Base-by-base conservation (phyloP, 2,113 vertebrate species). In the Stictonetta naevosa region DNA sequence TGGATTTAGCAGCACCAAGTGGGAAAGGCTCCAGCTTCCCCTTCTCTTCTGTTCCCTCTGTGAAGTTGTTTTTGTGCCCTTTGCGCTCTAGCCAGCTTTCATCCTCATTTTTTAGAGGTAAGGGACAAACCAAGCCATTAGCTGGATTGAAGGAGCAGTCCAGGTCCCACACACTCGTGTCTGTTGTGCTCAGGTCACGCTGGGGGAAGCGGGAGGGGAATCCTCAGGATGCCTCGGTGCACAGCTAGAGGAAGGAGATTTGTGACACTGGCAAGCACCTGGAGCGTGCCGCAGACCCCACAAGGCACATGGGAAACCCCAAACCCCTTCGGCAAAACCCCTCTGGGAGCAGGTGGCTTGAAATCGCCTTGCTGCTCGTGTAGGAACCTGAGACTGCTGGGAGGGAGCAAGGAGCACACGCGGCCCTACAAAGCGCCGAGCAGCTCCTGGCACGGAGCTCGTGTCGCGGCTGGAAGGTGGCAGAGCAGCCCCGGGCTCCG, bases 361-460 rank as follows among this genome's bases (percentile, higher is more conserved):
- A 80, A 72, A 89, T 38, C 5, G n/a, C 36, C 52, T 83, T 11
- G 1, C 40, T 42, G 34, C 38, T 48, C 14, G 0, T 1, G 13
- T 4, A 17, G 25, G n/a, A 62, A 6, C 42, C 2, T 4, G 42
- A 10, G 15, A 6, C 22, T 38, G 48, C 33, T 2, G 2, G 14
- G 34, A 11, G 29, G 48, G 56, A 26, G 29, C 64, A 12, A 15
- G 10, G 3, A 13, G 19, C 1, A 5, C 63, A 3, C 1, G 0
- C 6, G 76, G 29, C 36, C 71, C 55, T 42, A 36, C 29, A 11
- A 71, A 48, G 48, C 10, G 0, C 55, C 14, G 19, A 25, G 53
- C 40, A 80, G 56, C 52, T 75, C 44, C 50, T 12, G 7, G 40
- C 38, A 3, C 0, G 6, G 44, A 3, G 18, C 11, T 42, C 8